Evolutionary conservation across 2,113 vertebrate species (phyloP).

Genomic region (Marcusenius ussheri): DNA sequence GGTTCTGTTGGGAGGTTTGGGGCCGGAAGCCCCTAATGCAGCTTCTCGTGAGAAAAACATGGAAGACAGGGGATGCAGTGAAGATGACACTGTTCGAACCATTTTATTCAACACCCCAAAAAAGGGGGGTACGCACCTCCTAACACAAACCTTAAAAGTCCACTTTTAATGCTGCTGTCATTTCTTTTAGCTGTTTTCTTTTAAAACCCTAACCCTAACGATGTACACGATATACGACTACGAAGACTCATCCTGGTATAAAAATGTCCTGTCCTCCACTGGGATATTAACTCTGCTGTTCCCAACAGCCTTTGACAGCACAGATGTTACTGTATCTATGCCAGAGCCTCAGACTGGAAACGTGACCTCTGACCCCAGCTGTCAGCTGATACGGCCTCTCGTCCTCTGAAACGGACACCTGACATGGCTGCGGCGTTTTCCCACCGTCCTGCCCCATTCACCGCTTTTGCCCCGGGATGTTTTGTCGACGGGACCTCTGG

Average conservation of each 20-base stretch:
- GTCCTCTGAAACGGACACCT: neutral
- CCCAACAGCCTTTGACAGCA: conserved; percentile 61
- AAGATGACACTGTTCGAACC: neutral
- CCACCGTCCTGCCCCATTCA: conserved; percentile 71
- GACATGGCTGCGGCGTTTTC: neutral
- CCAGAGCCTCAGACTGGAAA: conserved; percentile 83
- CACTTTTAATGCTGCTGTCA: neutral
- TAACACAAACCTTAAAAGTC: neutral
- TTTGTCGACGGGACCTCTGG: conserved; percentile 62
- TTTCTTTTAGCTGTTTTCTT: neutral
- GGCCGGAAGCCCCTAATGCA: conserved; percentile 55
- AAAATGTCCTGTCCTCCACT: neutral
- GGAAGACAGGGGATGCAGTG: neutral
- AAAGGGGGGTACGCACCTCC: neutral
- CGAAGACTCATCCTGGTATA: neutral
- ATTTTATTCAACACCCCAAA: neutral
- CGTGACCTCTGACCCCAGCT: conserved; percentile 75
- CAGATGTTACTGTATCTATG: conserved; percentile 98
- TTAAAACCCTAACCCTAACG: neutral
- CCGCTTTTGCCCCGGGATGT: conserved; percentile 55
- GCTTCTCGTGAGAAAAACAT: conserved; percentile 12
- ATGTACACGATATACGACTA: neutral
- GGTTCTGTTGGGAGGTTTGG: conserved; percentile 5
- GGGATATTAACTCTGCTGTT: neutral
- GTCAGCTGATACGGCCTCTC: conserved; percentile 86